A percentile compares a stretch with the other conserved stretches of the same genome.
Conservation (phyloP, 1,140 invertebrate genomes). For the Cydia strobilella region DNA sequence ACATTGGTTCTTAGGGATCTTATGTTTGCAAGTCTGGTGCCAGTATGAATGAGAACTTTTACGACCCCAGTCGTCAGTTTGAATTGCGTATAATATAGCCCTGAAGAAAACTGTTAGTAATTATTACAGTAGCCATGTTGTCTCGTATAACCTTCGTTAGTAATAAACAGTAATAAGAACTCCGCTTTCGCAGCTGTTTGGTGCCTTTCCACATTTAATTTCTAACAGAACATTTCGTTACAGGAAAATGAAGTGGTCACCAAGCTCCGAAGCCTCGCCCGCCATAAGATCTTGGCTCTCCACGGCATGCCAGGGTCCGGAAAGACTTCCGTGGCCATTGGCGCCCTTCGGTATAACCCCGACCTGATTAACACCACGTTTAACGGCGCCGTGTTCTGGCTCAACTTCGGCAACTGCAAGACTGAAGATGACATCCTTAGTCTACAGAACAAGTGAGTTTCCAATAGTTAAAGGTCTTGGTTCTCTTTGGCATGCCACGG, state of each 20-base stretch:
- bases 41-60: background rate
- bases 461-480: slow-evolving; percentile 72
- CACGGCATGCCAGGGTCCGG: slow-evolving; percentile 86
- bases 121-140: too few relatives aligned
- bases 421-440: slow-evolving; percentile 72
- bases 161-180: too few relatives aligned
- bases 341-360: slow-evolving; percentile 79
- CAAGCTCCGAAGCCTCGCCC: slow-evolving; percentile 61
- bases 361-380: slow-evolving; percentile 73
- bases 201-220: too few relatives aligned
- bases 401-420: slow-evolving; percentile 74
- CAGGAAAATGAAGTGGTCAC: slow-evolving; percentile 72
- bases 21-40: too few relatives aligned
- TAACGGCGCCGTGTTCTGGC: slow-evolving; percentile 74
- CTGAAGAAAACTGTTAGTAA: too few relatives aligned
- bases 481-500: slow-evolving; percentile 85
- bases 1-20: too few relatives aligned
- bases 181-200: too few relatives aligned
- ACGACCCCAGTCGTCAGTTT: too few relatives aligned
- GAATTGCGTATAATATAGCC: too few relatives aligned
- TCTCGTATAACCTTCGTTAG: too few relatives aligned
- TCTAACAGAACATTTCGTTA: slow-evolving; percentile 26
- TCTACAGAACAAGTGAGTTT: slow-evolving; percentile 64
- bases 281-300: slow-evolving; percentile 81
- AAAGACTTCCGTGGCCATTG: slow-evolving; percentile 84